Conservation (phyloP, 2,797 vertebrate genomes). For the Anniella stebbinsi region DNA sequence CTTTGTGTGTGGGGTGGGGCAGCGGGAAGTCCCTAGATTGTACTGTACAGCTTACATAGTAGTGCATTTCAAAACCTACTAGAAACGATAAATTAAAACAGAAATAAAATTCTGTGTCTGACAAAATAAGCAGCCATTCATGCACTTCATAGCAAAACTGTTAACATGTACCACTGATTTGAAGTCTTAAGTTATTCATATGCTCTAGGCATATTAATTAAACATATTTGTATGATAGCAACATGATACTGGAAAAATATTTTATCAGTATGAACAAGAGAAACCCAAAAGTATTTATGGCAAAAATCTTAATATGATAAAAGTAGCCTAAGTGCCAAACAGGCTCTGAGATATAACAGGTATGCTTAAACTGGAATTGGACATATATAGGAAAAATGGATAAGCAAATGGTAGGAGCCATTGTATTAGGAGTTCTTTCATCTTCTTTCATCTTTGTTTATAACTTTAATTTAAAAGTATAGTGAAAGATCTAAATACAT, state of each 20-base stretch:
- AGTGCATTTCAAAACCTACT: background rate
- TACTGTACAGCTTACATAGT: background rate
- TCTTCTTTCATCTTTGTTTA: background rate
- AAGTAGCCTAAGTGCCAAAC: background rate
- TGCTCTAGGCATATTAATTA: background rate
- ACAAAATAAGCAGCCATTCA: background rate
- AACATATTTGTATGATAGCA: background rate
- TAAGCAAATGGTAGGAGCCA: background rate
- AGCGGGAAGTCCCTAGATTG: too few relatives aligned
- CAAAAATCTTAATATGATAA: background rate
- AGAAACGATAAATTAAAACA: background rate
- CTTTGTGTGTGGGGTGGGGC: background rate
- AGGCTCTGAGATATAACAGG: background rate
- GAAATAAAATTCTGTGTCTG: background rate
- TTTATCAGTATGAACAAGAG: background rate
- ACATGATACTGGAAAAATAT: background rate
- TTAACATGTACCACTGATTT: background rate
- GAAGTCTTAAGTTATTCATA: background rate
- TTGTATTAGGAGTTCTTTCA: background rate
- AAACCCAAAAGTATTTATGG: background rate
- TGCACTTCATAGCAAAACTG: background rate
- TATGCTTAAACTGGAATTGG: background rate
- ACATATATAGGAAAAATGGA: background rate
- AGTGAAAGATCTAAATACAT: background rate
- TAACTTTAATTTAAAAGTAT: slow-evolving; percentile 9